These are phyloP conservation scores for Chymomyza amoena DNA, from an alignment of 2,888 invertebrate species.

Conservation along the genomic window DNA sequence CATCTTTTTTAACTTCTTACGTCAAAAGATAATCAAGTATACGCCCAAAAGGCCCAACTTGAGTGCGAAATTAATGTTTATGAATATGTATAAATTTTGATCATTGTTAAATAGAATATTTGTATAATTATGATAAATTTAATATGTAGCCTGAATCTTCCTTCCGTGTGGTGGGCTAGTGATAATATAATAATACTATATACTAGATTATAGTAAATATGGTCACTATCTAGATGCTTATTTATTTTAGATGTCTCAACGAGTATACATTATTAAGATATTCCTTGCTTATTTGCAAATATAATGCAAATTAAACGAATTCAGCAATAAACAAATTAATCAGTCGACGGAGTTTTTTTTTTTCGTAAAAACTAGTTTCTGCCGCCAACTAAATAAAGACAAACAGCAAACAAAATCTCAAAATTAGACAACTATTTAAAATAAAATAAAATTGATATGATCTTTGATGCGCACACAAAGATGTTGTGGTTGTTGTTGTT, in stretches of 20 bases:
- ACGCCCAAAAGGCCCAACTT: background rate
- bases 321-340: background rate
- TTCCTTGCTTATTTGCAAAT: background rate
- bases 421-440: conserved; percentile 2
- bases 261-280: background rate
- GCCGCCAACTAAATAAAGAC: conserved; percentile 37
- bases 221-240: background rate
- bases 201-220: background rate
- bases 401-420: conserved; percentile 1
- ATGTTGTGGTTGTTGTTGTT: background rate
- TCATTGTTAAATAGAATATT: background rate
- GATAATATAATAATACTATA: too few relatives aligned
- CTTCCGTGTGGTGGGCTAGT: too few relatives aligned
- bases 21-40: background rate
- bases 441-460: background rate
- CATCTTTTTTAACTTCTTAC: background rate
- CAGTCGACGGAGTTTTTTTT: background rate
- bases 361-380: conserved; percentile 19
- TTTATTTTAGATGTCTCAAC: background rate
- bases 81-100: background rate
- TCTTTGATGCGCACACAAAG: background rate
- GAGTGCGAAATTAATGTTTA: background rate
- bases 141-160: background rate
- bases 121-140: background rate
- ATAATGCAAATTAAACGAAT: background rate